phyloP scores from a whole-genome alignment of 2,888 invertebrate genomes.

The Melitaea athalia region DNA sequence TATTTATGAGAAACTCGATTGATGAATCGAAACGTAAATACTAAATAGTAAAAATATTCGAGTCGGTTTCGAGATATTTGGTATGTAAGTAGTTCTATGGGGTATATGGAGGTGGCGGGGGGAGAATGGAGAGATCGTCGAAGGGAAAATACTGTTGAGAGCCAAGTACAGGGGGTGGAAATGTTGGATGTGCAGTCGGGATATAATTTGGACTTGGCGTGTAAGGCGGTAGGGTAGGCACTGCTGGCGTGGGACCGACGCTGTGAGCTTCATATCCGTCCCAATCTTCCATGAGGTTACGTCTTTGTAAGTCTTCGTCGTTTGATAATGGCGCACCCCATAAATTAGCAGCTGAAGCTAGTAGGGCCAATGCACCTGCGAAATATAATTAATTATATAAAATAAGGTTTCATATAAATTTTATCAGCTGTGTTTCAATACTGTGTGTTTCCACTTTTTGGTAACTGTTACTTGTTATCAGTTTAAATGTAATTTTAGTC shows the following conservation, averaged over 20 bases:
- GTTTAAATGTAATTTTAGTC: no score
- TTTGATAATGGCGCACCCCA: constrained; percentile 80
- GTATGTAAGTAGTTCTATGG: constrained; percentile 54
- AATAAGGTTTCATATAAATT: no score
- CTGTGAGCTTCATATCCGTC: constrained; percentile 84
- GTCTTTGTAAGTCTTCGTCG: constrained; percentile 73
- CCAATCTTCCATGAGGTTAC: constrained; percentile 84
- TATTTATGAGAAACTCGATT: not conserved
- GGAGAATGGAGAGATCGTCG: constrained; percentile 73
- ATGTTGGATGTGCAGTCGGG: constrained; percentile 58
- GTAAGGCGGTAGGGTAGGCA: constrained; percentile 83
- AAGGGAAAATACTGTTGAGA: constrained; percentile 76
- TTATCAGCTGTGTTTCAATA: no score
- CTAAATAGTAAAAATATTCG: constrained; percentile 2
- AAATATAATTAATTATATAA: not conserved
- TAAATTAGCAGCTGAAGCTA: constrained; percentile 87
- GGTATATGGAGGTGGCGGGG: constrained; percentile 81
- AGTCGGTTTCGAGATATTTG: not conserved
- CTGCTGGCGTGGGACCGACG: constrained; percentile 81
- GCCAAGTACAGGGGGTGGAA: constrained; percentile 68
- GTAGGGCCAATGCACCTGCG: constrained; percentile 84
- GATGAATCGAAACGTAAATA: not conserved
- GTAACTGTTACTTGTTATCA: no score
- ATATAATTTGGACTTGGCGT: constrained; percentile 75
- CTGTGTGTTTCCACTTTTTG: no score